These are phyloP conservation scores for Steinernema feltiae DNA, from an alignment of 1,140 invertebrate species.

Conservation along the genomic window DNA sequence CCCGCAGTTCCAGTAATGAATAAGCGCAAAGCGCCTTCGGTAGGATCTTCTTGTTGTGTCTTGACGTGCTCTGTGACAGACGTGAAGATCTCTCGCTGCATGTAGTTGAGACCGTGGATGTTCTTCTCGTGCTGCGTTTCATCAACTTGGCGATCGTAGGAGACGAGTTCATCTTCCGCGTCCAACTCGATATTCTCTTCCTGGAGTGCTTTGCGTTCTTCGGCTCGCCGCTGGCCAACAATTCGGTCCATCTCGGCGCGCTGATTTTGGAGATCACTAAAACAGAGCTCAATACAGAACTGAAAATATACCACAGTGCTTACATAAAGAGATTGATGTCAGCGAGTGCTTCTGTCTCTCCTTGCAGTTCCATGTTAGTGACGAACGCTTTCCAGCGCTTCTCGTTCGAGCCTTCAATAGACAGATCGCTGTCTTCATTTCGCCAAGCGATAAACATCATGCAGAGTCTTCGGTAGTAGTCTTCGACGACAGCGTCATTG, in stretches of 20 bases:
- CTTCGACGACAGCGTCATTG: background rate
- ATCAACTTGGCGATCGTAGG: background rate
- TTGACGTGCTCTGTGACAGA: background rate
- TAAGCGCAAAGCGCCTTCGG: background rate
- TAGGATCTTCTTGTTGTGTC: background rate
- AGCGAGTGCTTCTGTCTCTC: background rate
- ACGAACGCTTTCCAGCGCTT: background rate
- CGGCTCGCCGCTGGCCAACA: background rate
- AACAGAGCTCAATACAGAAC: too few species aligned
- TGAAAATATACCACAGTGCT: background rate
- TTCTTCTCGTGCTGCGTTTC: background rate
- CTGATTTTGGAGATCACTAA: background rate
- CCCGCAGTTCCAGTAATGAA: slow-evolving; percentile 15
- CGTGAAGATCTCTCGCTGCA: background rate
- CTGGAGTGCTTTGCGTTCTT: background rate
- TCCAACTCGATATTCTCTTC: background rate
- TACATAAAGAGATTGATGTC: background rate
- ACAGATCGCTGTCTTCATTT: background rate
- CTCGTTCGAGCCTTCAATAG: background rate
- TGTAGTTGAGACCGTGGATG: background rate
- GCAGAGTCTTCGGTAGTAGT: slow-evolving; percentile 17
- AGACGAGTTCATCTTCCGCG: background rate
- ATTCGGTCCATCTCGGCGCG: too few species aligned
- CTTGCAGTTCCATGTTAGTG: background rate
- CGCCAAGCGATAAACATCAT: slow-evolving; percentile 20